Evolutionary conservation across 2,797 vertebrate genomes (phyloP).

Genomic region (Toxotes lorentzi): DNA sequence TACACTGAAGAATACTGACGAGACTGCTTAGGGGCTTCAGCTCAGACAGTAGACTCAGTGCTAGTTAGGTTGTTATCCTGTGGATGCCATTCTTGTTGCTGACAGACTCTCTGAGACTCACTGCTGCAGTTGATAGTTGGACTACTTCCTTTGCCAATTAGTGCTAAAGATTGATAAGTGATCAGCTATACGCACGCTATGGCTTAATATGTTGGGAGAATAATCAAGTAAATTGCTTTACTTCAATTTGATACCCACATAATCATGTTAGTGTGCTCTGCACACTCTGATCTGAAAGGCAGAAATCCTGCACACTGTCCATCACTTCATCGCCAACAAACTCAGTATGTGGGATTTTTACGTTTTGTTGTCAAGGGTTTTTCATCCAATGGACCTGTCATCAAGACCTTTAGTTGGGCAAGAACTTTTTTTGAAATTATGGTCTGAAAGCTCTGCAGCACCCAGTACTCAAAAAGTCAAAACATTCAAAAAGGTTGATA

Average conservation of each 20-base stretch:
- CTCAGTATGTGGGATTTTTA: no score
- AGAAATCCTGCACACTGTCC: background rate
- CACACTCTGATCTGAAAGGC: background rate
- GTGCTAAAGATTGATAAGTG: background rate
- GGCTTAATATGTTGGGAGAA: background rate
- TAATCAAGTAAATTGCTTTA: background rate
- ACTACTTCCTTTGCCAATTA: background rate
- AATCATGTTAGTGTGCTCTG: background rate
- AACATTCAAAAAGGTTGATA: no score
- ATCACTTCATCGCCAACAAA: background rate
- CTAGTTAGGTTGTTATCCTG: constrained; percentile 24
- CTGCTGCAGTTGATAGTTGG: constrained; percentile 5
- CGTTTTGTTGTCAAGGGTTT: background rate
- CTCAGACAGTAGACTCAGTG: constrained; percentile 12
- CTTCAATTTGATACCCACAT: background rate
- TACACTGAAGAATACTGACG: background rate
- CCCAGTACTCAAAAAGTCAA: no score
- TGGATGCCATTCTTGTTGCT: constrained; percentile 9
- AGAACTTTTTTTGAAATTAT: no score
- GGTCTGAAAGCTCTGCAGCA: background rate
- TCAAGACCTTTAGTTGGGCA: no score
- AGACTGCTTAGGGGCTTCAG: constrained; percentile 8
- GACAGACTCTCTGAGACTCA: constrained; percentile 17
- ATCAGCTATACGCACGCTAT: background rate
- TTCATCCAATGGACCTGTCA: background rate